Conservation (phyloP, 2,797 vertebrate genomes). For the Onychomys torridus region DNA sequence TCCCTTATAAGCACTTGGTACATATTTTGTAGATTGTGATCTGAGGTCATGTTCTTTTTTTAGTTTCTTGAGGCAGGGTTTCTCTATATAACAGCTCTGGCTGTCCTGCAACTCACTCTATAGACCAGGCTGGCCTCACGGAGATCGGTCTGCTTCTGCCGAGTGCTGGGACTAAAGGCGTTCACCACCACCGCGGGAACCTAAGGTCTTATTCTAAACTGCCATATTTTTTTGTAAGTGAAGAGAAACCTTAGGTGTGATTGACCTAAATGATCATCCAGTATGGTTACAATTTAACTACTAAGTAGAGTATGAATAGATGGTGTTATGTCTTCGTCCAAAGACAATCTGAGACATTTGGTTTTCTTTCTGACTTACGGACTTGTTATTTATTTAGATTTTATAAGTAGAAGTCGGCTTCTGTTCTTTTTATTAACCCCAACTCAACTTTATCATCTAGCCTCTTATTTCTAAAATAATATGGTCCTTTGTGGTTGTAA, state of each 20-base stretch:
- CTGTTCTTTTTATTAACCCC: constrained; percentile 27
- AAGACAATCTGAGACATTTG: constrained; percentile 19
- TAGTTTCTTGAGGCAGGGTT: neutral
- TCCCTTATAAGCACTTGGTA: constrained; percentile 13
- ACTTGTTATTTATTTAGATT: constrained; percentile 23
- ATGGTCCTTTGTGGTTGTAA: constrained; percentile 19
- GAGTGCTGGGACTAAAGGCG: neutral
- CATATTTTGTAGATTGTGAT: constrained; percentile 37
- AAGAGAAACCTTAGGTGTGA: neutral
- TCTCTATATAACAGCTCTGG: neutral
- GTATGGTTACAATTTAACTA: neutral
- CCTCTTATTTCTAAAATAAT: constrained; percentile 24
- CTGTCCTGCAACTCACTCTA: neutral
- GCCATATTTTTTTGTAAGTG: constrained; percentile 46
- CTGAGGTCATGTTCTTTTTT: constrained; percentile 3
- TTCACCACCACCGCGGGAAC: neutral
- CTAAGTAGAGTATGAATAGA: neutral
- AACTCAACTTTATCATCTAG: constrained; percentile 45
- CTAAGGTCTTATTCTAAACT: constrained; percentile 22
- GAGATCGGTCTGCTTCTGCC: neutral
- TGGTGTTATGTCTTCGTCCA: neutral
- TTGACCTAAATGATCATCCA: constrained; percentile 22
- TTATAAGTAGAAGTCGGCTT: constrained; percentile 49
- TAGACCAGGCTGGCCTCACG: neutral
- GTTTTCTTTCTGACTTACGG: constrained; percentile 38